A percentile compares a stretch with the other conserved stretches of the same genome.
These are phyloP conservation scores for Laticauda laticaudata DNA, from an alignment of 2,113 vertebrate genomes.

Conservation along the genomic window DNA sequence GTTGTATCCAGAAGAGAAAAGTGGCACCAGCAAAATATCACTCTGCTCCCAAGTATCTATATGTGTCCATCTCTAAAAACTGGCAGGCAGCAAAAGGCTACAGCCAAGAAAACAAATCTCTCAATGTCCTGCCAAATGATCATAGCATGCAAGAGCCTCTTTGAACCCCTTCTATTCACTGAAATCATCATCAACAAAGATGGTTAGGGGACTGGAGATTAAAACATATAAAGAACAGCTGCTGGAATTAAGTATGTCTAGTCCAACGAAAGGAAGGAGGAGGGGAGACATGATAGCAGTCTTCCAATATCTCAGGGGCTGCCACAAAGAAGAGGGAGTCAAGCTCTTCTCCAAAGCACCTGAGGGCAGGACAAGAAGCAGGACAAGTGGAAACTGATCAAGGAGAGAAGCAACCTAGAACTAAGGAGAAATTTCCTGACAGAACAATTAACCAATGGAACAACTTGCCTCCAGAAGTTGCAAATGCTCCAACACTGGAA, in stretches of 20 bases:
- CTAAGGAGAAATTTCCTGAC: not conserved
- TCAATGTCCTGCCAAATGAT: not conserved
- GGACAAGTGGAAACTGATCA: not conserved
- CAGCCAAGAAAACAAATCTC: not conserved
- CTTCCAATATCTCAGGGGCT: not conserved
- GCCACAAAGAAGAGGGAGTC: not conserved
- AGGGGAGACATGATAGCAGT: not conserved
- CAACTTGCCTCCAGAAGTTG: not conserved
- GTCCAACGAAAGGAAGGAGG: not conserved
- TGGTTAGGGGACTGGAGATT: not conserved
- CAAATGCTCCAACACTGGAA: not conserved
- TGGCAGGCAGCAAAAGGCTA: not conserved
- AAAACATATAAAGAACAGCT: not conserved
- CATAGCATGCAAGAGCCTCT: not conserved
- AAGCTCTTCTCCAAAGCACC: not conserved
- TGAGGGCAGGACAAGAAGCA: not conserved
- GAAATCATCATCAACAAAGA: not conserved
- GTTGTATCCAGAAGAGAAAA: not conserved
- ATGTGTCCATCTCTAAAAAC: not conserved
- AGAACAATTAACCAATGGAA: not conserved
- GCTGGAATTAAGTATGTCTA: not conserved
- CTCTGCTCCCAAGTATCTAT: not conserved
- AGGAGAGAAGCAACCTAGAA: not conserved
- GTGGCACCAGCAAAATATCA: not conserved
- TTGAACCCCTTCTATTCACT: not conserved